phyloP scores from a whole-genome alignment of 1,140 invertebrate genomes.

The Drosophila carrolli region DNA sequence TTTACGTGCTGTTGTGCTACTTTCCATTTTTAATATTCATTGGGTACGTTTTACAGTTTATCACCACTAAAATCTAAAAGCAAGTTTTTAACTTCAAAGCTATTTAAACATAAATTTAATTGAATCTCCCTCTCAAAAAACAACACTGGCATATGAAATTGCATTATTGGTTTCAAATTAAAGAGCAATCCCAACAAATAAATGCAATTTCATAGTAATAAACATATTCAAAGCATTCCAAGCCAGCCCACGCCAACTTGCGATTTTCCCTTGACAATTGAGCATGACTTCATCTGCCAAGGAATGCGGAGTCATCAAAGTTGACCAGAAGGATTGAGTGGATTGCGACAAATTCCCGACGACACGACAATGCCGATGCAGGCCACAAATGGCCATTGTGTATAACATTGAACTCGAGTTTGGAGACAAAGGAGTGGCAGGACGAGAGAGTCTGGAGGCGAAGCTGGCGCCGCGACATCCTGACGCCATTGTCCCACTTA shows the following conservation, averaged over 20 bases:
- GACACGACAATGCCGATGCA: constrained; percentile 48
- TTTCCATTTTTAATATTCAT: too few species aligned
- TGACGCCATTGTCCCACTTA: constrained; percentile 65
- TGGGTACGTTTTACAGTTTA: too few species aligned
- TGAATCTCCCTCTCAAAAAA: too few species aligned
- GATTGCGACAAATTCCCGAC: constrained; percentile 36
- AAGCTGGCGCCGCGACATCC: constrained; percentile 71
- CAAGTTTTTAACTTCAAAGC: too few species aligned
- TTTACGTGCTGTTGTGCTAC: not conserved
- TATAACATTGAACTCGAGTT: constrained; percentile 56
- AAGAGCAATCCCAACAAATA: too few species aligned
- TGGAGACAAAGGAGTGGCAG: constrained; percentile 10
- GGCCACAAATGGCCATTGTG: constrained; percentile 52
- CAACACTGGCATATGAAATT: not conserved
- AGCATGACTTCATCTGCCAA: constrained; percentile 32
- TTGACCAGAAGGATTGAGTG: constrained; percentile 23
- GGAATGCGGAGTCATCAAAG: constrained; percentile 37
- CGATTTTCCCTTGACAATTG: constrained; percentile 1
- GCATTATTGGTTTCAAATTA: not conserved
- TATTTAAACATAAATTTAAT: too few species aligned
- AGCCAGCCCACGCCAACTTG: constrained; percentile 10
- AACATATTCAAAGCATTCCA: constrained; percentile 1
- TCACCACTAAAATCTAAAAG: too few species aligned
- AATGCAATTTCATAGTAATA: not conserved
- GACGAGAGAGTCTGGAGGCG: constrained; percentile 28